phyloP scores from a whole-genome alignment of 1,140 invertebrate genomes.

The Tetragonula clypearis region DNA sequence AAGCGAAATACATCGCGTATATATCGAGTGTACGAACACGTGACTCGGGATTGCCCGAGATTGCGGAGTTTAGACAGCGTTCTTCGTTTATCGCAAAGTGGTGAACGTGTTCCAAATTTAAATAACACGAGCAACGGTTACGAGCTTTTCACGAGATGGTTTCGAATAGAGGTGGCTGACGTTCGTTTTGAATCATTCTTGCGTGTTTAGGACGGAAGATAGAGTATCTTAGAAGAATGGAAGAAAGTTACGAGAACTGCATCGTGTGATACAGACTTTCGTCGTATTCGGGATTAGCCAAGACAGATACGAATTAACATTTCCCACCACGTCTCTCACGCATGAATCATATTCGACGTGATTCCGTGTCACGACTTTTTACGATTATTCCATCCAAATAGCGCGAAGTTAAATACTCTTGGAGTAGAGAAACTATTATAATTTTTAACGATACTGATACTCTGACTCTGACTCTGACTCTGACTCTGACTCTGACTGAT shows the following conservation, averaged over 20 bases:
- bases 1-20: background rate
- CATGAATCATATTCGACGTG: background rate
- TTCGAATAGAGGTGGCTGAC: background rate
- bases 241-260: no score
- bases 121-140: no score
- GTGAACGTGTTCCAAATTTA: no score
- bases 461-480: no score
- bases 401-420: background rate
- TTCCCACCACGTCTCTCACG: background rate
- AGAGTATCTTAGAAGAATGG: background rate
- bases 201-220: background rate
- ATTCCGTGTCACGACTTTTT: background rate
- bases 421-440: background rate
- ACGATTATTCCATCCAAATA: background rate
- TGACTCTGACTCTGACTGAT: no score
- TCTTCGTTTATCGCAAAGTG: background rate
- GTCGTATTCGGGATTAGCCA: conserved; percentile 1
- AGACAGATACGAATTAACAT: conserved; percentile 12
- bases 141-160: no score
- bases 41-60: background rate
- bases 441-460: no score
- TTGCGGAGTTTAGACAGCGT: background rate
- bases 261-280: background rate
- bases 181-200: background rate
- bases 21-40: no score